Conservation (phyloP, 2,113 vertebrate species). For the Meriones unguiculatus region DNA sequence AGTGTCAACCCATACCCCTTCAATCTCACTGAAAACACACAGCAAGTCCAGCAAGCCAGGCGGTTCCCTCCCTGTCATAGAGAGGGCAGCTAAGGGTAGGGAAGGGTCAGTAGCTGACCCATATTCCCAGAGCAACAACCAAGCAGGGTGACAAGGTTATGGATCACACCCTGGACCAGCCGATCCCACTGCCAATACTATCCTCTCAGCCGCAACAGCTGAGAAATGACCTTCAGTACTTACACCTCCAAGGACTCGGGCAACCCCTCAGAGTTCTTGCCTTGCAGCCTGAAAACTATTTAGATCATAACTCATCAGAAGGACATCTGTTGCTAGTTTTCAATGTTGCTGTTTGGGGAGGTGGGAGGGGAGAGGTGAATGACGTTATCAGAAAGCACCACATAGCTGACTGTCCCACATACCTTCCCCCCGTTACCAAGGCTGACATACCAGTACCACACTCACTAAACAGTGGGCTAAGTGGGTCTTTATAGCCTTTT, state of each 20-base stretch:
- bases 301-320: constrained; percentile 3
- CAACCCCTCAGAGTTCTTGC: neutral
- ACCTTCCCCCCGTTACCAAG: neutral
- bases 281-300: neutral
- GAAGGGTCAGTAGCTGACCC: neutral
- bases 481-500: neutral
- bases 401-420: neutral
- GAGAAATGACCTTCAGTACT: neutral
- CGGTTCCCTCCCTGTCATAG: neutral
- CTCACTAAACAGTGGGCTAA: neutral
- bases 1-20: neutral
- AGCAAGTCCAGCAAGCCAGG: neutral
- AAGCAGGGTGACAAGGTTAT: neutral
- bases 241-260: neutral
- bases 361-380: neutral
- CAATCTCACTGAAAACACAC: neutral
- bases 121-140: neutral
- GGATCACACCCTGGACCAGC: neutral
- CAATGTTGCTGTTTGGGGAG: neutral
- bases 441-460: neutral
- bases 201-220: neutral
- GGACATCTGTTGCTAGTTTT: neutral
- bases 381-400: neutral
- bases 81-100: neutral
- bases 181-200: neutral